Percentiles rank a stretch among this genome's conserved stretches.
These are phyloP conservation scores for Latrodectus geometricus DNA, from an alignment of 1,140 invertebrate genomes.

Conservation along the genomic window DNA sequence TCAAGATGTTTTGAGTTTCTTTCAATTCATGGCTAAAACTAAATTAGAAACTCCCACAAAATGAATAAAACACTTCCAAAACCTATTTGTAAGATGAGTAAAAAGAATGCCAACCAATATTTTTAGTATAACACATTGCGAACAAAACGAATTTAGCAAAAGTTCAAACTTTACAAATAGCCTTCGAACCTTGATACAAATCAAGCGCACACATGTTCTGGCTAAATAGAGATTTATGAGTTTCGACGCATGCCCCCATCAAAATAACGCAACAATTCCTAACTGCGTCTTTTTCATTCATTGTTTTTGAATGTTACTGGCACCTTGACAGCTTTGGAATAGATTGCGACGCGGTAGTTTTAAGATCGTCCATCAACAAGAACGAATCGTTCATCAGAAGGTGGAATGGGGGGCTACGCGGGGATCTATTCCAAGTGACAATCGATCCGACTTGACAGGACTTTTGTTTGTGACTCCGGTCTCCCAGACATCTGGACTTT, in stretches of 20 bases:
- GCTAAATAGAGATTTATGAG: too few species aligned
- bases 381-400: neutral
- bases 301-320: neutral
- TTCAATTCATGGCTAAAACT: too few species aligned
- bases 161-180: too few species aligned
- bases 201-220: too few species aligned
- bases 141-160: too few species aligned
- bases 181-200: too few species aligned
- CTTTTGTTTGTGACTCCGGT: neutral
- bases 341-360: neutral
- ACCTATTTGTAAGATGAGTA: too few species aligned
- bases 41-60: too few species aligned
- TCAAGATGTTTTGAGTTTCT: too few species aligned
- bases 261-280: neutral
- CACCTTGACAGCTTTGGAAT: neutral
- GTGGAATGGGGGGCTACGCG: neutral
- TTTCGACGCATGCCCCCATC: neutral
- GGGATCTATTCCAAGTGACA: neutral
- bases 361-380: neutral
- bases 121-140: too few species aligned
- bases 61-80: too few species aligned
- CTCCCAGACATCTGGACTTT: neutral
- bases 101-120: too few species aligned
- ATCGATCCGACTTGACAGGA: neutral
- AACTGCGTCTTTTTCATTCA: neutral